These are phyloP conservation scores for Porites evermanni DNA, from an alignment of 92 coral and sea anemone species.

Conservation along the genomic window DNA sequence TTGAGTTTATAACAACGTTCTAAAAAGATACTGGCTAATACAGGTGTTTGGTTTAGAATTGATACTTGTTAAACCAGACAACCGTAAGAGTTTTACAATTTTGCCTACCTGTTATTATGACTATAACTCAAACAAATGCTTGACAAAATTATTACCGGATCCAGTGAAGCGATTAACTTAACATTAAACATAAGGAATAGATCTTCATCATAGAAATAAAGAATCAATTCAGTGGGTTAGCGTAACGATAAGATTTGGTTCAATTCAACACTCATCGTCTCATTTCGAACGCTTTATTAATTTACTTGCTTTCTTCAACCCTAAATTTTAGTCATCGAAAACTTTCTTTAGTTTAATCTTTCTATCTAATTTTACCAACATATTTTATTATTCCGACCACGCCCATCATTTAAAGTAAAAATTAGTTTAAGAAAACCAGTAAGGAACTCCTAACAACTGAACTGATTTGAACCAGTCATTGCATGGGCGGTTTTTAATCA, in stretches of 20 bases:
- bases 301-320: not conserved
- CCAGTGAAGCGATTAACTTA: conserved; percentile 1
- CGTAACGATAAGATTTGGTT: not conserved
- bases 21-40: not conserved
- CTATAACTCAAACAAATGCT: conserved; percentile 11
- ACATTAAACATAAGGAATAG: not conserved
- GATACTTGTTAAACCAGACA: conserved; percentile 35
- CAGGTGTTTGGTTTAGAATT: not conserved
- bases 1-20: not conserved
- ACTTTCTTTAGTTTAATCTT: no score
- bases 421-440: no score
- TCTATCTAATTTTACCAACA: not conserved
- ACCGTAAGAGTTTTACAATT: conserved; percentile 16
- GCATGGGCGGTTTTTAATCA: no score
- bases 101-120: conserved; percentile 31
- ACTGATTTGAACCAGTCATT: no score
- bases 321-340: no score
- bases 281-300: not conserved
- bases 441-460: no score
- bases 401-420: not conserved
- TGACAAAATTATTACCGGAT: not conserved
- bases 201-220: not conserved
- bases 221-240: not conserved
- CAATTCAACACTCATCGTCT: not conserved
- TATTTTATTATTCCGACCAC: not conserved